Conservation (phyloP, 2,113 vertebrate genomes). For the Thryonomys swinderianus region DNA sequence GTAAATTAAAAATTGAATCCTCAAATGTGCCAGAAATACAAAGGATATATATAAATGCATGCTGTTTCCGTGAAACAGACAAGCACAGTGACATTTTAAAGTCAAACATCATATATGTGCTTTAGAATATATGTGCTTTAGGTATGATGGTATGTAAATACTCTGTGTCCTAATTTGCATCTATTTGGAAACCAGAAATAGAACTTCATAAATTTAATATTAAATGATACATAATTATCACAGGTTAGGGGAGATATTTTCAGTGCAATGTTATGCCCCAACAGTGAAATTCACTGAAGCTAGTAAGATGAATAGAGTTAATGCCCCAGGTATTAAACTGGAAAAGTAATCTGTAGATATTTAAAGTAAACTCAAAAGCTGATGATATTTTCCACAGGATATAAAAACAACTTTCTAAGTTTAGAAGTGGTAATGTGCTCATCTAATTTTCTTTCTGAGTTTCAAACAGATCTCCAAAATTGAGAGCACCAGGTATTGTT, state of each 20-base stretch:
- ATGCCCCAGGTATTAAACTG: conserved; percentile 49
- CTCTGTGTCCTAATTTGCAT: conserved; percentile 64
- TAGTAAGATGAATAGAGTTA: conserved; percentile 32
- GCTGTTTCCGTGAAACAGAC: conserved; percentile 35
- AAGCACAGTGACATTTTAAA: conserved; percentile 57
- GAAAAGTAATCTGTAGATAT: conserved; percentile 58
- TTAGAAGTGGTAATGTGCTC: neutral
- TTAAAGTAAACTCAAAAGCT: conserved; percentile 49
- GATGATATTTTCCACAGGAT: conserved; percentile 29
- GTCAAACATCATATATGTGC: too few species aligned
- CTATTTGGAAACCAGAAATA: conserved; percentile 67
- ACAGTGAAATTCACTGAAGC: conserved; percentile 61
- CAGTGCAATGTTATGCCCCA: conserved; percentile 11
- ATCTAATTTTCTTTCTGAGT: conserved; percentile 51
- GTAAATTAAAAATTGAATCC: conserved; percentile 54
- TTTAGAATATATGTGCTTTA: conserved; percentile 50
- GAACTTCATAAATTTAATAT: conserved; percentile 71
- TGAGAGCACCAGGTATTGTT: neutral
- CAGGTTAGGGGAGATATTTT: conserved; percentile 67
- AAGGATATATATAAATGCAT: conserved; percentile 11
- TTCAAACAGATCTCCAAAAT: conserved; percentile 22
- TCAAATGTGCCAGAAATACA: neutral
- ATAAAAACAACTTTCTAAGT: conserved; percentile 58
- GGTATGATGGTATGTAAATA: conserved; percentile 67
- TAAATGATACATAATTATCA: conserved; percentile 74